These are phyloP conservation scores for Hemitrygon akajei DNA, from an alignment of 2,797 vertebrate species.

Conservation along the genomic window DNA sequence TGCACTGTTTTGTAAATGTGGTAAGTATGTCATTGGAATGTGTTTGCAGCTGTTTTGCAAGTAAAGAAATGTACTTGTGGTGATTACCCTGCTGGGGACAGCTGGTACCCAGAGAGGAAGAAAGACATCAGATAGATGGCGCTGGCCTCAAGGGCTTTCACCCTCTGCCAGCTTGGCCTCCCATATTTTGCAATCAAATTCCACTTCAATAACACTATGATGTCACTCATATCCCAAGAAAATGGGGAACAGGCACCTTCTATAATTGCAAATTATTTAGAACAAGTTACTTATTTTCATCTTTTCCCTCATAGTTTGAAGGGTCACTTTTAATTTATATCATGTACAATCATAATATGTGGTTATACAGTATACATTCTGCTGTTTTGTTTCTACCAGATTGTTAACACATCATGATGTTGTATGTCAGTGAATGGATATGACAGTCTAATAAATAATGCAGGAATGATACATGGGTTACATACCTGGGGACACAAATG, in stretches of 20 bases:
- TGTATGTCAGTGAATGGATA: no score
- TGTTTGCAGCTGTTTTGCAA: conserved; percentile 32
- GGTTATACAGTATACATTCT: background rate
- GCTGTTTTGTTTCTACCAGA: no score
- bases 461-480: background rate
- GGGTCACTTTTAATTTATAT: background rate
- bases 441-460: background rate
- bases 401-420: no score
- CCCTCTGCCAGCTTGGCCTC: background rate
- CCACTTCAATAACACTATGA: background rate
- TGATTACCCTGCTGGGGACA: conserved; percentile 33
- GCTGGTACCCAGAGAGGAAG: conserved; percentile 1
- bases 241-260: background rate
- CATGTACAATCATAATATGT: background rate
- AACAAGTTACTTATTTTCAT: background rate
- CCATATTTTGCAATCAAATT: background rate
- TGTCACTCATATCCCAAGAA: background rate
- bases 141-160: background rate
- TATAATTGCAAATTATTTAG: background rate
- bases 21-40: conserved; percentile 22
- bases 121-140: conserved; percentile 12
- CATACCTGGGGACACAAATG: background rate
- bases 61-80: conserved; percentile 30
- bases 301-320: background rate
- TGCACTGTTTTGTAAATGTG: conserved; percentile 14